Conservation (phyloP, 30 jellyfish, hydroid and myxozoan genomes). For the Chironex yamaguchii region DNA sequence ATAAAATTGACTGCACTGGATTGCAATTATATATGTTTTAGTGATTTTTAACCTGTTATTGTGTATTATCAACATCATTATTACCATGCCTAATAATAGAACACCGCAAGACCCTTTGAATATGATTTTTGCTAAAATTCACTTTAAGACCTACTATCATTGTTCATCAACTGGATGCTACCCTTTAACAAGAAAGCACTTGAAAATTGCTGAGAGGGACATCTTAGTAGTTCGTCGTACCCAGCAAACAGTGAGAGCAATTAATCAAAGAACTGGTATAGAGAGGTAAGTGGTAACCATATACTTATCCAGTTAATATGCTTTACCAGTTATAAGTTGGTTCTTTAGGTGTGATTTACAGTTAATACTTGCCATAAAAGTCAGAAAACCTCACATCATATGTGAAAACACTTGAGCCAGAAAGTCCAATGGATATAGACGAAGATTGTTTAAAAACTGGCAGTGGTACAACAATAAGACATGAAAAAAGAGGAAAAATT, state of each 20-base stretch:
- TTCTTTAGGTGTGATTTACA: background rate
- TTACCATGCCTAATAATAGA: too few relatives aligned
- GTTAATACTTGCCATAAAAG: background rate
- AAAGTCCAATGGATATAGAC: too few relatives aligned
- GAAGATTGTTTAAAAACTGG: too few relatives aligned
- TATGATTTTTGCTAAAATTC: too few relatives aligned
- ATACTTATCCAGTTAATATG: background rate
- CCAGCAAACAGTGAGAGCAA: slow-evolving; percentile 87
- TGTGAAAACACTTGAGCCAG: too few relatives aligned
- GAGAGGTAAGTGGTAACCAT: slow-evolving; percentile 86
- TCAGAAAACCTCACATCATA: background rate
- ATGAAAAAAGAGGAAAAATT: too few relatives aligned
- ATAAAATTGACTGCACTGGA: too few relatives aligned
- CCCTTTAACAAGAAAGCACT: slow-evolving; percentile 28
- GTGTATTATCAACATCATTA: too few relatives aligned
- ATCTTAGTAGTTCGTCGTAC: slow-evolving; percentile 78
- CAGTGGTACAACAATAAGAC: too few relatives aligned
- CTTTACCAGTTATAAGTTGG: background rate
- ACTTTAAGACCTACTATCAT: slow-evolving; percentile 61
- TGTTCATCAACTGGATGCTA: slow-evolving; percentile 90
- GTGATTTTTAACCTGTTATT: too few relatives aligned
- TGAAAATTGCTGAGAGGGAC: slow-evolving; percentile 74
- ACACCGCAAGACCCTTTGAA: too few relatives aligned
- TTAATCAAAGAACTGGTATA: slow-evolving; percentile 79
- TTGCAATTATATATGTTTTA: too few relatives aligned